A percentile compares a stretch with the other conserved stretches of the same genome.
Conservation (phyloP, 2,113 vertebrate species). For the Chloropsis hardwickii region DNA sequence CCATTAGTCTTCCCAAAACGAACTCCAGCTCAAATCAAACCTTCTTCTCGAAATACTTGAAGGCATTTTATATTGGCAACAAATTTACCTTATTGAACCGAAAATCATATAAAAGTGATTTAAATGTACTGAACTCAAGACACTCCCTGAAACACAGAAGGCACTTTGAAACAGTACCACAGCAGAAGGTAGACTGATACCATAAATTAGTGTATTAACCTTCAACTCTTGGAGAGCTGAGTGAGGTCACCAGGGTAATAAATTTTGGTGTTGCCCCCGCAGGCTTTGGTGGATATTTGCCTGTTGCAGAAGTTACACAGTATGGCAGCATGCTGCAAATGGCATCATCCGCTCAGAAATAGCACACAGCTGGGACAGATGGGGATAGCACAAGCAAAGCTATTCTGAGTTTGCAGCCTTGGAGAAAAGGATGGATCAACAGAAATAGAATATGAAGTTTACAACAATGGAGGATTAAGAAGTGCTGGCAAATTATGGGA, state of each 20-base stretch:
- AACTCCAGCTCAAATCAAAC: conserved; percentile 15
- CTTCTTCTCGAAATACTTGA: conserved; percentile 21
- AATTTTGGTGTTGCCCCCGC: neutral
- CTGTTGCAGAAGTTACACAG: neutral
- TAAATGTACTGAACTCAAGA: conserved; percentile 30
- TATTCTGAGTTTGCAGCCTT: conserved; percentile 2
- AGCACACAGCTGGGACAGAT: conserved; percentile 47
- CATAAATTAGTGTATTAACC: neutral
- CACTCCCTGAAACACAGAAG: neutral
- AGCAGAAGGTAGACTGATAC: neutral
- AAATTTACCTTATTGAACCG: conserved; percentile 40
- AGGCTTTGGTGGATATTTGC: neutral
- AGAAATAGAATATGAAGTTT: conserved; percentile 43
- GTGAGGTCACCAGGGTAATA: neutral
- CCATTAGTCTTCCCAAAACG: conserved; percentile 63
- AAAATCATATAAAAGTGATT: conserved; percentile 58
- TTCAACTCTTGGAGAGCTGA: neutral
- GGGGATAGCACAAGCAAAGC: conserved; percentile 31
- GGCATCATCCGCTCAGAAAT: neutral
- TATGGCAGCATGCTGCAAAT: neutral
- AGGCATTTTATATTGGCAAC: conserved; percentile 48
- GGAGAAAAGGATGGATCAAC: conserved; percentile 39
- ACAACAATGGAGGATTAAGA: conserved; percentile 24
- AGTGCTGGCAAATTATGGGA: conserved; percentile 12
- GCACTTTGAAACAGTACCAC: neutral